Percentiles rank a stretch among this genome's conserved stretches.
Conservation (phyloP, 2,888 invertebrate species). For the Falcaria lacertinaria region DNA sequence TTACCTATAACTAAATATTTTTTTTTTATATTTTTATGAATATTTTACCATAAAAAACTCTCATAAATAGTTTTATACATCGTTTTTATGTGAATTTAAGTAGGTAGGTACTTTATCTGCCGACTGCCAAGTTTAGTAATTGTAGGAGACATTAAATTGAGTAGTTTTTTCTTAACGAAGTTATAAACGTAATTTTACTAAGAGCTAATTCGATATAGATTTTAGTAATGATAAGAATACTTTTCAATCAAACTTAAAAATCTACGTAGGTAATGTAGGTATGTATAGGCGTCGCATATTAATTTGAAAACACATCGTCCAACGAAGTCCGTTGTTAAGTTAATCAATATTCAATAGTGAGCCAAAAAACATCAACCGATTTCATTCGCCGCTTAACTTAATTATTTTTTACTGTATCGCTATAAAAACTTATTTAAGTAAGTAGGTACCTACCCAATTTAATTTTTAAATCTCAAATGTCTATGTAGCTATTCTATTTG, state of each 20-base stretch:
- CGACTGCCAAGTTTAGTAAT: too few species aligned
- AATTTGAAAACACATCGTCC: not conserved
- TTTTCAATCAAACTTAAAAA: not conserved
- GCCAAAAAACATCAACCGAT: not conserved
- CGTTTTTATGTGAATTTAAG: too few species aligned
- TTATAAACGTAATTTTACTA: not conserved
- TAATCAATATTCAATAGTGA: conserved; percentile 1
- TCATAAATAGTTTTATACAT: too few species aligned
- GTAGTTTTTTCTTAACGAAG: too few species aligned
- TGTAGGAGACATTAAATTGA: too few species aligned
- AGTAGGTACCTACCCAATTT: not conserved
- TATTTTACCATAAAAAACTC: too few species aligned
- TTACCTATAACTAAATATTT: too few species aligned
- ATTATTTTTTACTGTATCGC: not conserved
- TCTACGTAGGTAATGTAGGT: too few species aligned
- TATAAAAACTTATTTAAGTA: not conserved
- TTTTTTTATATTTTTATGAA: too few species aligned
- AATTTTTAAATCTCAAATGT: not conserved
- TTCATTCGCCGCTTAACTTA: not conserved
- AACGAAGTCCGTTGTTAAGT: not conserved
- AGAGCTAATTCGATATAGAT: not conserved
- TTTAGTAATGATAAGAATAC: not conserved
- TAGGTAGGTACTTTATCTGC: too few species aligned
- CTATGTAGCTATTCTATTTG: not conserved
- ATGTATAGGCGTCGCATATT: not conserved